Percentiles rank a stretch among this genome's conserved stretches.
These are phyloP conservation scores for Apostichopus japonicus DNA, from an alignment of 35 echinoderm and acorn worm genomes.

Conservation along the genomic window DNA sequence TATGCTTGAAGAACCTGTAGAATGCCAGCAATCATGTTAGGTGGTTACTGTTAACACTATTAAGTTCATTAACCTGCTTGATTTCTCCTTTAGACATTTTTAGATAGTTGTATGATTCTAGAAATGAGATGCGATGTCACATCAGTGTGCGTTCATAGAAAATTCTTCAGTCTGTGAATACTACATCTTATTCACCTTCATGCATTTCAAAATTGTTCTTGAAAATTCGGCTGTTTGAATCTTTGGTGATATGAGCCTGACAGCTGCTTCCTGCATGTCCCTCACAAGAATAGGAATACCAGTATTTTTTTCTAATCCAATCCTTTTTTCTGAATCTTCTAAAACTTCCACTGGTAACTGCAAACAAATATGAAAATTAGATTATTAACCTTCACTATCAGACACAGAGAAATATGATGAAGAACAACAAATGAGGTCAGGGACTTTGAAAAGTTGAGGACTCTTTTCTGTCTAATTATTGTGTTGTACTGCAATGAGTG, in stretches of 20 bases:
- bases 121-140: no score
- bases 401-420: not conserved
- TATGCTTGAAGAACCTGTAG: no score
- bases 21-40: no score
- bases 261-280: slow-evolving; percentile 46
- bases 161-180: no score
- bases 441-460: not conserved
- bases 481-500: not conserved
- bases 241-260: slow-evolving; percentile 17
- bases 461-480: not conserved
- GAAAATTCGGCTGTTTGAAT: slow-evolving; percentile 35
- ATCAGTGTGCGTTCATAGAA: no score
- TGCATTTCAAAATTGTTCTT: slow-evolving; percentile 45
- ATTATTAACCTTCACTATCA: no score
- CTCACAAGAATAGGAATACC: slow-evolving; percentile 57
- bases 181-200: not conserved
- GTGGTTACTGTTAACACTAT: not conserved
- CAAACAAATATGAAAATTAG: slow-evolving; percentile 18
- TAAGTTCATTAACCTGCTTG: not conserved
- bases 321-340: slow-evolving; percentile 67
- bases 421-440: not conserved
- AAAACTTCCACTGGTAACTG: slow-evolving; percentile 77
- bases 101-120: no score
- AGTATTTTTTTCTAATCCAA: slow-evolving; percentile 66
- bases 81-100: no score